Percentiles rank a stretch among this genome's conserved stretches.
Conservation (phyloP, 2,113 vertebrate species). For the Nesoenas mayeri region DNA sequence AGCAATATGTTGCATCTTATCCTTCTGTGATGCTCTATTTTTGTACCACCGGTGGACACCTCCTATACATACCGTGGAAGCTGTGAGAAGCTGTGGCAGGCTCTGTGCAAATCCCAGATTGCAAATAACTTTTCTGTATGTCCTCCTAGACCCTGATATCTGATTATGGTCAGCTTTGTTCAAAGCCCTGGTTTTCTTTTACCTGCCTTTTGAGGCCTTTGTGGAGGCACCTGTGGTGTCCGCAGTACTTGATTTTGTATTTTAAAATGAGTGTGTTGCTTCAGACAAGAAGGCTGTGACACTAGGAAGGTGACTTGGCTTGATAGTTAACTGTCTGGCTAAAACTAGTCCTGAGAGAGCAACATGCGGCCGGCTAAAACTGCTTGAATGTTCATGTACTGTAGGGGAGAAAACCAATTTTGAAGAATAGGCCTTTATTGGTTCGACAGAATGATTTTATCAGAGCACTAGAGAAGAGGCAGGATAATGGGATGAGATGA, state of each 20-base stretch:
- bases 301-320: background rate
- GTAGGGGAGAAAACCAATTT: background rate
- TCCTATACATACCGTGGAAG: background rate
- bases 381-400: background rate
- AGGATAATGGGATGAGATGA: slow-evolving; percentile 11
- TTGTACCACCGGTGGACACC: background rate
- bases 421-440: slow-evolving; percentile 8
- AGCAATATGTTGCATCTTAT: background rate
- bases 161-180: background rate
- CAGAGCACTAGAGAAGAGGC: background rate
- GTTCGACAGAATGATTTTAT: slow-evolving; percentile 10
- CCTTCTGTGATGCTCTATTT: background rate
- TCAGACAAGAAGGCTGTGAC: background rate
- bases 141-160: background rate
- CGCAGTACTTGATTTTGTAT: background rate
- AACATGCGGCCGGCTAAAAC: background rate
- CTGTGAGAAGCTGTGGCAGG: background rate
- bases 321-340: background rate
- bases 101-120: background rate
- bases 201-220: background rate
- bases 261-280: background rate
- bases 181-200: background rate
- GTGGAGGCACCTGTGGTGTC: background rate
- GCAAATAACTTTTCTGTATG: background rate
- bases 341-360: background rate